Conservation (phyloP, 2,888 invertebrate species). For the Acanthopleura granulata region DNA sequence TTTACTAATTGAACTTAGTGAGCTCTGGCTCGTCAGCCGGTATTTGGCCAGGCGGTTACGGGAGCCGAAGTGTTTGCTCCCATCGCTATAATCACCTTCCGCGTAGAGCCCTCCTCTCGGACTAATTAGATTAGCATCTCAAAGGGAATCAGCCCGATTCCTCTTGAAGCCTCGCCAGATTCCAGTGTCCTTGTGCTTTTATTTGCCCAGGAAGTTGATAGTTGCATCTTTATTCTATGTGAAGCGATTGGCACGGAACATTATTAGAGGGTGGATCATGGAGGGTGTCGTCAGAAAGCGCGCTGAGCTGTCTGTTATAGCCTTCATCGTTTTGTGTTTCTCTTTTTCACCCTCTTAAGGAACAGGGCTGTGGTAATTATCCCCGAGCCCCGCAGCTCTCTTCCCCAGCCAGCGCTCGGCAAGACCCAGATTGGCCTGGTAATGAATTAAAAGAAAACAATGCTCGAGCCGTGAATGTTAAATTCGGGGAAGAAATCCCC, state of each 20-base stretch:
- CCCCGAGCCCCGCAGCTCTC: not conserved
- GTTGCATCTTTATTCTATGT: constrained; percentile 18
- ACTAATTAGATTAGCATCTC: constrained; percentile 19
- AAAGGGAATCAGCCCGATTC: constrained; percentile 12
- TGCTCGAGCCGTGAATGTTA: not conserved
- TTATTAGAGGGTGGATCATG: not conserved
- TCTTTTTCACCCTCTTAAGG: constrained; percentile 3
- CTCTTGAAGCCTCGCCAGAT: constrained; percentile 18
- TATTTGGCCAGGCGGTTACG: constrained; percentile 57
- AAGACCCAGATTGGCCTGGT: not conserved
- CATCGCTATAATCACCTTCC: not conserved
- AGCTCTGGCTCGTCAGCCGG: constrained; percentile 57
- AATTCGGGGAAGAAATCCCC: not conserved
- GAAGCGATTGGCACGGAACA: constrained; percentile 17
- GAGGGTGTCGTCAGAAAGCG: not conserved
- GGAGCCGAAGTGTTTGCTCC: constrained; percentile 15
- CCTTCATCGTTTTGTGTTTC: constrained; percentile 14
- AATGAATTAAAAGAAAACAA: constrained; percentile 20
- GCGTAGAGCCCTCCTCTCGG: constrained; percentile 16
- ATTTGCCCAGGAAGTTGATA: constrained; percentile 17
- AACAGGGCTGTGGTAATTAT: not conserved
- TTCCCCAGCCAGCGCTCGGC: no score
- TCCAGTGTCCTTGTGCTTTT: constrained; percentile 13
- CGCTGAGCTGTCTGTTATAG: constrained; percentile 13
- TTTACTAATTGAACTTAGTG: constrained; percentile 67